phyloP scores from a whole-genome alignment of 2,113 vertebrate species.

The Lipophrys pholis region DNA sequence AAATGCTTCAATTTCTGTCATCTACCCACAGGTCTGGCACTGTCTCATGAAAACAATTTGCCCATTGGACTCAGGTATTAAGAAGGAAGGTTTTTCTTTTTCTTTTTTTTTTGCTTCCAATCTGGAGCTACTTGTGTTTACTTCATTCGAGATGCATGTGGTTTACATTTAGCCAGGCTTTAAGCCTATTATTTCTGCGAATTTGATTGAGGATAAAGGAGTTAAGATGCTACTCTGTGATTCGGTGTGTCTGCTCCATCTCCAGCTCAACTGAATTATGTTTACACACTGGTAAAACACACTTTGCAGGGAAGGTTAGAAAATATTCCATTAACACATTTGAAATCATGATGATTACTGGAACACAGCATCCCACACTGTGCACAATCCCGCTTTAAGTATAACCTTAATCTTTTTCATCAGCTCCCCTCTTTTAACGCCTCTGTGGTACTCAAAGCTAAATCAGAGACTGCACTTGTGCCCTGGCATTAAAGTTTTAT shows the following conservation, averaged over 20 bases:
- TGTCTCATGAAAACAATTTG: constrained; percentile 49
- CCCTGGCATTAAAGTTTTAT: constrained; percentile 39
- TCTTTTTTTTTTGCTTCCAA: constrained; percentile 9
- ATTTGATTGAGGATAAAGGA: constrained; percentile 33
- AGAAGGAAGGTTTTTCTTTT: constrained; percentile 33
- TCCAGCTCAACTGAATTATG: constrained; percentile 22
- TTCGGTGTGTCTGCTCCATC: constrained; percentile 17
- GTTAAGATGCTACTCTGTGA: constrained; percentile 34
- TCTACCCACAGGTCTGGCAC: constrained; percentile 56
- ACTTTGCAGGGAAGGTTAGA: constrained; percentile 16
- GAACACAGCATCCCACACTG: constrained; percentile 14
- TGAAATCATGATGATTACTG: constrained; percentile 28
- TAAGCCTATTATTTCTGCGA: constrained; percentile 49
- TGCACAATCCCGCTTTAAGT: constrained; percentile 10
- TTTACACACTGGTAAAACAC: constrained; percentile 15
- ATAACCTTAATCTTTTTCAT: constrained; percentile 22
- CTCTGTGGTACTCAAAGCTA: constrained; percentile 1
- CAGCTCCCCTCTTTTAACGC: background rate
- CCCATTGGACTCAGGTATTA: constrained; percentile 57
- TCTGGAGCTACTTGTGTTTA: constrained; percentile 47
- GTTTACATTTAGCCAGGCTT: constrained; percentile 45
- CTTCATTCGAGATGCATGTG: constrained; percentile 49
- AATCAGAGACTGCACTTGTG: background rate
- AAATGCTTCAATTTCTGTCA: constrained; percentile 50
- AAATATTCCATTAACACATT: constrained; percentile 27